A percentile compares a stretch with the other conserved stretches of the same genome.
These are phyloP conservation scores for Porites cylindrica DNA, from an alignment of 92 coral and sea anemone genomes.

Conservation along the genomic window DNA sequence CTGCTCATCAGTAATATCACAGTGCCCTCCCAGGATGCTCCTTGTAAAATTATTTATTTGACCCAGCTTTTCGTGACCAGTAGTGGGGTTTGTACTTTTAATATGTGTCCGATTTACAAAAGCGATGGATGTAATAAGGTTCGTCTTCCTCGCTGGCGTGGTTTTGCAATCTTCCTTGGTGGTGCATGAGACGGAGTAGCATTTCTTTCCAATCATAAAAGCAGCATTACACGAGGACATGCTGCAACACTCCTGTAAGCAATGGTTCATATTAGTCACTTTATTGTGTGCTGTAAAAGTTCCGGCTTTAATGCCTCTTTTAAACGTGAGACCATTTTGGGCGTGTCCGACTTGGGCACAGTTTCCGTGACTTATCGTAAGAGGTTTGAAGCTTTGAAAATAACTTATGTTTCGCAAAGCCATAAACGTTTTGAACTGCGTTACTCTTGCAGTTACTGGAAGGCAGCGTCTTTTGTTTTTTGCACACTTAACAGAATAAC, in stretches of 20 bases:
- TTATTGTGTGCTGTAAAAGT: slow-evolving; percentile 75
- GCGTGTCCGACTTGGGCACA: slow-evolving; percentile 16
- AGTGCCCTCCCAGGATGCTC: slow-evolving; percentile 60
- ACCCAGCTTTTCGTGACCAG: slow-evolving; percentile 13
- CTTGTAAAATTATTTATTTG: slow-evolving; percentile 21
- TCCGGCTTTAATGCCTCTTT: slow-evolving; percentile 69
- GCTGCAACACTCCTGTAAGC: slow-evolving; percentile 78
- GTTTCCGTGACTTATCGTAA: background rate
- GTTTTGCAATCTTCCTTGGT: slow-evolving; percentile 63
- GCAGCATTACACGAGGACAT: slow-evolving; percentile 77
- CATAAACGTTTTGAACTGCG: slow-evolving; percentile 66
- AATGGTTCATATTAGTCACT: slow-evolving; percentile 61
- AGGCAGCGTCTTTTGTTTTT: slow-evolving; percentile 68
- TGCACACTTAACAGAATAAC: slow-evolving; percentile 79
- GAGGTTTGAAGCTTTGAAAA: slow-evolving; percentile 14
- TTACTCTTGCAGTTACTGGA: slow-evolving; percentile 64
- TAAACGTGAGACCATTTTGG: slow-evolving; percentile 68
- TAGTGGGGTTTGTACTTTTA: background rate
- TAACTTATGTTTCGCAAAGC: slow-evolving; percentile 40
- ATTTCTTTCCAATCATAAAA: slow-evolving; percentile 71
- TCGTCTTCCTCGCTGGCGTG: slow-evolving; percentile 48
- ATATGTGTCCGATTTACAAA: slow-evolving; percentile 54
- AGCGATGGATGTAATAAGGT: slow-evolving; percentile 66
- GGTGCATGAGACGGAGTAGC: slow-evolving; percentile 81
- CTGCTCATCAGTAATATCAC: slow-evolving; percentile 69